Conservation (phyloP, 2,113 vertebrate genomes). For the Mionectes macconnelli region DNA sequence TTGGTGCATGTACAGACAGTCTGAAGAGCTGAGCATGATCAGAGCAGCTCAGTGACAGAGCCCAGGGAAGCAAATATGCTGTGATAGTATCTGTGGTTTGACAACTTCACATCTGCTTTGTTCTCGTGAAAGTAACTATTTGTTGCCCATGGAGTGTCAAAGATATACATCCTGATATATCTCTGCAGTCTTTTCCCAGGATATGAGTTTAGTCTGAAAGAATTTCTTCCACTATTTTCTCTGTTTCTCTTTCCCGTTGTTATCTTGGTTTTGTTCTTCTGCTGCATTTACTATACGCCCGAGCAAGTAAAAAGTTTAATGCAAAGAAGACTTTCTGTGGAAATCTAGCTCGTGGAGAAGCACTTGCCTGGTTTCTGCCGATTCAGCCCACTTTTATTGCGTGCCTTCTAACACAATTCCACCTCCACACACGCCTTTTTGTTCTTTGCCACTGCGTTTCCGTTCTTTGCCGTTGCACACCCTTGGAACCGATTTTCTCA, state of each 20-base stretch:
- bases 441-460: not conserved
- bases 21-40: not conserved
- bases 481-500: not conserved
- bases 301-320: not conserved
- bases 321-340: not conserved
- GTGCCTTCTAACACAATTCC: fast-evolving
- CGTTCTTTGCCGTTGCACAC: not conserved
- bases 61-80: not conserved
- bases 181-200: not conserved
- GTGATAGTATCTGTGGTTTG: not conserved
- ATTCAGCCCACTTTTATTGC: not conserved
- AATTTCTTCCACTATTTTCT: not conserved
- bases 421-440: not conserved
- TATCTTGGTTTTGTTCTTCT: not conserved
- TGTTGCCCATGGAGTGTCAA: not conserved
- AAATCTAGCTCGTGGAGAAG: not conserved
- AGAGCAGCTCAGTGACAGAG: not conserved
- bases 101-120: not conserved
- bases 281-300: not conserved
- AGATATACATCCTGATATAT: not conserved
- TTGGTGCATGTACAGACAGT: not conserved
- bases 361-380: not conserved
- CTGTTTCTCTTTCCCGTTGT: not conserved
- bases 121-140: not conserved
- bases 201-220: not conserved